A percentile compares a stretch with the other conserved stretches of the same genome.
Conservation (phyloP, 2,113 vertebrate genomes). For the Pholis gunnellus region DNA sequence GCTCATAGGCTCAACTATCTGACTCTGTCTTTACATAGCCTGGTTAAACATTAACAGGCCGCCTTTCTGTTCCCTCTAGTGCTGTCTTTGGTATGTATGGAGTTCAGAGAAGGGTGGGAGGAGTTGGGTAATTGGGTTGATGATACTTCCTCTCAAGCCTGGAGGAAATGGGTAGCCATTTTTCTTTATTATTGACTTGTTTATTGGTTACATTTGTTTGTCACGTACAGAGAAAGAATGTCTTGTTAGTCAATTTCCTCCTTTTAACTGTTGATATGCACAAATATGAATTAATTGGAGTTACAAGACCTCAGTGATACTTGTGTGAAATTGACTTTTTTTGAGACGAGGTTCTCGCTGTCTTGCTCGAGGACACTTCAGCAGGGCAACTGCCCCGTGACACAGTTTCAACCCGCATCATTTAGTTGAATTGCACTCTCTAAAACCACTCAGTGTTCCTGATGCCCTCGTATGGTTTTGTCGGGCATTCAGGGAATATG, state of each 20-base stretch:
- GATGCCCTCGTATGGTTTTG: slow-evolving; percentile 39
- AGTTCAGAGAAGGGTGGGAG: slow-evolving; percentile 16
- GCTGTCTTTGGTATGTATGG: slow-evolving; percentile 71
- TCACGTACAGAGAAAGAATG: background rate
- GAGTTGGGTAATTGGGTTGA: slow-evolving; percentile 27
- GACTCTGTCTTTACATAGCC: slow-evolving; percentile 63
- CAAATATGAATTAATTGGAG: background rate
- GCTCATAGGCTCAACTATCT: slow-evolving; percentile 69
- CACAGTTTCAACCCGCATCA: slow-evolving; percentile 26
- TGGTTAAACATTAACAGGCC: slow-evolving; percentile 76
- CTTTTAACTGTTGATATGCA: background rate
- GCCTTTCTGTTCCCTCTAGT: slow-evolving; percentile 59
- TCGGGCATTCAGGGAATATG: slow-evolving; percentile 24
- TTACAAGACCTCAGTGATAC: background rate
- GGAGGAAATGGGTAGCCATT: slow-evolving; percentile 33
- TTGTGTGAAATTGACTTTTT: background rate
- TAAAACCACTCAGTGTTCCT: slow-evolving; percentile 43
- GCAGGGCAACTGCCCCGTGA: slow-evolving; percentile 26
- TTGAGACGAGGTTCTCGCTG: background rate
- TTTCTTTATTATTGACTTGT: background rate
- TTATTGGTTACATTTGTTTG: slow-evolving; percentile 12
- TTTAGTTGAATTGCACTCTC: slow-evolving; percentile 37
- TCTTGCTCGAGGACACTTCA: slow-evolving; percentile 41
- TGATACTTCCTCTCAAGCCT: slow-evolving; percentile 51
- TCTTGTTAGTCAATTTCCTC: background rate